phyloP scores from a whole-genome alignment of 2,797 vertebrate species.

The Mormyrops attenuatus region DNA sequence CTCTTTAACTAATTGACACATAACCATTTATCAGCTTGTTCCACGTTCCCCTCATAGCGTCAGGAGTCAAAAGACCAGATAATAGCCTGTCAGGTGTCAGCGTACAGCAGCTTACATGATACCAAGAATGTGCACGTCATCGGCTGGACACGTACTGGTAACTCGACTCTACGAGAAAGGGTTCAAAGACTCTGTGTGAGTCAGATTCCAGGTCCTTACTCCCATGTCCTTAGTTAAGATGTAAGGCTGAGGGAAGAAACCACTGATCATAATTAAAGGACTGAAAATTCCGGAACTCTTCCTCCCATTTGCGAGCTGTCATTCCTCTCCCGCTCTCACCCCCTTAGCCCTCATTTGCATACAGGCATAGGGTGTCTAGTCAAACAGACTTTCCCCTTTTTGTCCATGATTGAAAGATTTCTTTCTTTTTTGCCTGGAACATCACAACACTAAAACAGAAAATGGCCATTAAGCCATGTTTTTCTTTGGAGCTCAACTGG shows the following conservation, averaged over 20 bases:
- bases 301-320: not conserved
- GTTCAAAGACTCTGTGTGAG: not conserved
- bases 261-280: not conserved
- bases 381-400: not conserved
- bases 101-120: not conserved
- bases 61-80: not conserved
- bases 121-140: not conserved
- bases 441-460: not conserved
- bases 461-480: not conserved
- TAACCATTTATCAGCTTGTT: not conserved
- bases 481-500: too few relatives aligned
- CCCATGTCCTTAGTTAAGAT: not conserved
- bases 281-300: not conserved
- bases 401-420: not conserved
- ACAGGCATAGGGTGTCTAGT: not conserved
- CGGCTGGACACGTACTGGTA: not conserved
- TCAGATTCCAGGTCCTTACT: not conserved
- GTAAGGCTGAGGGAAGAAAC: not conserved
- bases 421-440: not conserved
- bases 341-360: not conserved
- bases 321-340: not conserved
- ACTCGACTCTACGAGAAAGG: not conserved
- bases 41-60: not conserved
- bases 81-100: not conserved
- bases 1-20: not conserved